Evolutionary conservation across 2,113 vertebrate species (phyloP).

Genomic region (Alouatta palliata): DNA sequence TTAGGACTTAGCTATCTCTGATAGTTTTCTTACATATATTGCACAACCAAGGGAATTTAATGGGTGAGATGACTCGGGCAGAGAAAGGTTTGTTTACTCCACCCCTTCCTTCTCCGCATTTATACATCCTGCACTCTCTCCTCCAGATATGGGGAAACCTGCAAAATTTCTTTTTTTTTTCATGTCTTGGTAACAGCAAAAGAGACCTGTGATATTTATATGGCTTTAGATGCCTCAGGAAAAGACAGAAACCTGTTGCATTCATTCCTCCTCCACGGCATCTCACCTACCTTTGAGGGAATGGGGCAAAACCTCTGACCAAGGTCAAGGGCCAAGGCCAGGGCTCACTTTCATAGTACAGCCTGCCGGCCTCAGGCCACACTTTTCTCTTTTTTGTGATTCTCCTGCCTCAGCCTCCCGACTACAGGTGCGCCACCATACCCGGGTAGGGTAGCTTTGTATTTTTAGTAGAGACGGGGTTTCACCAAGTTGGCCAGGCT

Average conservation of each 20-base stretch:
- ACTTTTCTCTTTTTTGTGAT: too few relatives aligned
- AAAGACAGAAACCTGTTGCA: neutral
- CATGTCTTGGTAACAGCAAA: too few relatives aligned
- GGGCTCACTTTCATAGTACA: accelerated
- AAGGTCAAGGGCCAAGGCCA: neutral
- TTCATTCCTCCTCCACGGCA: neutral
- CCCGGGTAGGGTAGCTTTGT: too few relatives aligned
- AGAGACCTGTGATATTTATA: too few relatives aligned
- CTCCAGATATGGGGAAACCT: neutral
- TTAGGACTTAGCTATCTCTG: neutral
- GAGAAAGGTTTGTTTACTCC: neutral
- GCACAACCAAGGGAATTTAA: neutral
- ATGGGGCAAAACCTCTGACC: neutral
- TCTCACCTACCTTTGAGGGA: neutral
- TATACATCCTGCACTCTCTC: neutral
- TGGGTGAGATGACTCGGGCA: neutral
- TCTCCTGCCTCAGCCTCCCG: too few relatives aligned
- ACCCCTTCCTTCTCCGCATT: neutral
- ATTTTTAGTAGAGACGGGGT: too few relatives aligned
- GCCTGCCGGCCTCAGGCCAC: neutral
- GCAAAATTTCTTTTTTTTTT: neutral
- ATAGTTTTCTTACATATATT: conserved; percentile 13
- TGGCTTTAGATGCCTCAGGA: neutral
- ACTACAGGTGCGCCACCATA: too few relatives aligned
- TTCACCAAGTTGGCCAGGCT: too few relatives aligned